Base-by-base conservation (phyloP, 2,113 vertebrate genomes). In the Gallinago paraguaiae region DNA sequence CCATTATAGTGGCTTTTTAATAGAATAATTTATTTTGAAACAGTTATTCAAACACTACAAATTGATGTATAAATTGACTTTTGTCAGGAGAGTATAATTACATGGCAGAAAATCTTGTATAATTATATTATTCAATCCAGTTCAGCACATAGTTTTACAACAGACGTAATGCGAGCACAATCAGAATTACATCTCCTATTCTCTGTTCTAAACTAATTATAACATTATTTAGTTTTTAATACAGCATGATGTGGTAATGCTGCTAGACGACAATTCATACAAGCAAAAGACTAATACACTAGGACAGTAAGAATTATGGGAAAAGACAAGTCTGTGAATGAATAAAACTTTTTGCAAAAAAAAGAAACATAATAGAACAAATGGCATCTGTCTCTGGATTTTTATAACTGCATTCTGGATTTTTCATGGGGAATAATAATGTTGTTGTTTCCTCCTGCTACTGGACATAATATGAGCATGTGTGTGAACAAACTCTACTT, bases 51-150 rank as follows among this genome's bases (percentile, higher is more conserved):
- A 95, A 95, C 31, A 83, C 35, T 75, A 79, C 12, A 93, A 96
- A 95, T 71, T 93, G 64, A 94, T 88, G 74, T 83, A 84, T 88
- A 96, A 92, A 96, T 85, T 96, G 80, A 96, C 84, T 96, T 95
- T 95, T 92, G 90, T 95, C 63, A 86, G 63, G 50, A 57, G 27
- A 70, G 14, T 78, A 74, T 89, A 96, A 95, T 97, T 97, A 89
- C 64, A 86, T 71, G 64, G 70, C 86, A 95, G 71, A 31, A 96
- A 95, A 96, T 92, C 80, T 69, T 74, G 28, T 50, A 37, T 94
- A 95, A 97, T 94, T 91, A 39, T 72, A 86, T 95, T 92, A 96
- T 92, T 94, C 93, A 94, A 59, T 80, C 51, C 10, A 1, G 77
- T 79, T 81, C 84, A 90, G 61, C 39, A 60, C 54, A 78, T 64